phyloP scores from a whole-genome alignment of 2,113 vertebrate species.

The Mustelus asterias region DNA sequence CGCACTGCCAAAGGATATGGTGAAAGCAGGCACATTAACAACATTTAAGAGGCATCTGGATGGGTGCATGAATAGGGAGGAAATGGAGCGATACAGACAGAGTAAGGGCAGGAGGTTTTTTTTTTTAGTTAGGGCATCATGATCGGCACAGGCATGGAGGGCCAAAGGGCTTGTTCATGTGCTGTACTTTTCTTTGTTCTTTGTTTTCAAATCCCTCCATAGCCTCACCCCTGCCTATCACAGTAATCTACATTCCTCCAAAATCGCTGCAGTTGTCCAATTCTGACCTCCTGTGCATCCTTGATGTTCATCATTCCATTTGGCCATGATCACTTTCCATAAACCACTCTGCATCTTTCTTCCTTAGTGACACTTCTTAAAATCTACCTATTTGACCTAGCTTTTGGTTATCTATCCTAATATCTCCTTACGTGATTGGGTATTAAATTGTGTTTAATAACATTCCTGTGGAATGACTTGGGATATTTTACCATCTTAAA shows the following conservation, averaged over 20 bases:
- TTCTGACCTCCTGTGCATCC: not conserved
- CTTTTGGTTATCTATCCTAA: not conserved
- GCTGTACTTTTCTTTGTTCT: too few relatives aligned
- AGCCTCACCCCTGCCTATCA: not conserved
- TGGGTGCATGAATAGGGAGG: too few relatives aligned
- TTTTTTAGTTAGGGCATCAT: too few relatives aligned
- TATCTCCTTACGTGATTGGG: not conserved
- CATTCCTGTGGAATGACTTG: not conserved
- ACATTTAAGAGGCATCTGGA: too few relatives aligned
- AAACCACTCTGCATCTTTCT: not conserved
- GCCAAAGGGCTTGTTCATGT: too few relatives aligned
- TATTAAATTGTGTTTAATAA: not conserved
- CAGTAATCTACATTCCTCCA: not conserved
- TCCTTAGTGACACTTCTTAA: not conserved
- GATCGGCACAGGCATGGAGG: too few relatives aligned
- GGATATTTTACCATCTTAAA: not conserved
- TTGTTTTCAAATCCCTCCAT: too few relatives aligned
- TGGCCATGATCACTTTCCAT: not conserved
- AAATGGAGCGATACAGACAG: too few relatives aligned
- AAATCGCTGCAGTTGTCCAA: not conserved
- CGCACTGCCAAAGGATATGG: too few relatives aligned
- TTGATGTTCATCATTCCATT: not conserved
- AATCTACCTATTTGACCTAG: not conserved
- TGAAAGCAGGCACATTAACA: too few relatives aligned
- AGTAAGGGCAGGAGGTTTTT: too few relatives aligned